A percentile compares a stretch with the other conserved stretches of the same genome.
These are phyloP conservation scores for Vireo griseus DNA, from an alignment of 2,797 vertebrate species.

Conservation along the genomic window DNA sequence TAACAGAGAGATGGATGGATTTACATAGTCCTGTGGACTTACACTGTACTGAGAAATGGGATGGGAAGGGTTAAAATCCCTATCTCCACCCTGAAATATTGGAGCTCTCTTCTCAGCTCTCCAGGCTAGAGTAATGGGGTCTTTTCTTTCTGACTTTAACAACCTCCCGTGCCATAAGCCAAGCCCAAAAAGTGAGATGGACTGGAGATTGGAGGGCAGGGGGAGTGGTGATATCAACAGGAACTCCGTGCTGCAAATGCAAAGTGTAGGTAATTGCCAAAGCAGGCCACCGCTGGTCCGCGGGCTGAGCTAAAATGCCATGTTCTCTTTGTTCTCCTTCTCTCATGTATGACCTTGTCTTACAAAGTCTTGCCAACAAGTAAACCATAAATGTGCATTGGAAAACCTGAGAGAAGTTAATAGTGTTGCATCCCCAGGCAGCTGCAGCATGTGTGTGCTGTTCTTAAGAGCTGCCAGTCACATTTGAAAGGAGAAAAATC, in stretches of 20 bases:
- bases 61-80: background rate
- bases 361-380: background rate
- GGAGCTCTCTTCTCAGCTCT: background rate
- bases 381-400: background rate
- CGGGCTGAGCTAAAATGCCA: background rate
- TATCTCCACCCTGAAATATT: background rate
- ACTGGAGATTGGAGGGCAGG: background rate
- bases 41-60: background rate
- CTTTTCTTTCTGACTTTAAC: background rate
- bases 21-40: background rate
- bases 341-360: background rate
- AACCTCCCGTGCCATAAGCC: background rate
- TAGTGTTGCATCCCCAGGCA: fast-evolving
- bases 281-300: background rate
- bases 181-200: background rate
- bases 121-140: background rate
- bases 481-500: background rate
- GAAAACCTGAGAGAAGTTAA: background rate
- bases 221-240: background rate
- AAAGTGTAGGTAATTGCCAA: background rate
- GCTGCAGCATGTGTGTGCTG: fast-evolving
- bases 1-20: background rate
- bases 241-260: background rate
- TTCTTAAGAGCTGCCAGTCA: background rate
- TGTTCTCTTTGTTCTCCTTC: background rate